Percentiles rank a stretch among this genome's conserved stretches.
phyloP scores from a whole-genome alignment of 2,888 invertebrate species.

The Cantharis rufa region DNA sequence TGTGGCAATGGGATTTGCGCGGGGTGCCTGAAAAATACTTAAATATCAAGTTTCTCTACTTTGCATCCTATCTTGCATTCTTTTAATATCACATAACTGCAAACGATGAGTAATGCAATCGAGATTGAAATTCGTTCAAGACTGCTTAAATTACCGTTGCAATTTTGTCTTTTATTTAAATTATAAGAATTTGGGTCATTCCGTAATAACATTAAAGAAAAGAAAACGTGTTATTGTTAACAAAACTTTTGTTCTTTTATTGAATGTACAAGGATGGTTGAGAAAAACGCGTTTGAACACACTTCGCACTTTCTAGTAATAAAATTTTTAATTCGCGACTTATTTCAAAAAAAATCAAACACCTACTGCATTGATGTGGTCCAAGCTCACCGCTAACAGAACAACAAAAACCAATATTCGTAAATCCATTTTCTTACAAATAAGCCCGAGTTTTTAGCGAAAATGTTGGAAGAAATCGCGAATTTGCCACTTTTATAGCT shows the following conservation, averaged over 20 bases:
- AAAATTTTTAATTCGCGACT: not conserved
- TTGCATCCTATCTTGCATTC: not conserved
- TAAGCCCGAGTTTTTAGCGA: not conserved
- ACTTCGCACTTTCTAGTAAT: too few relatives aligned
- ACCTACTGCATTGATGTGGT: constrained; percentile 5
- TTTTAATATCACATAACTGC: constrained; percentile 3
- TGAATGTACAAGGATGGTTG: too few relatives aligned
- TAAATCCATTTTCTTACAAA: not conserved
- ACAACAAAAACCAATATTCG: constrained; percentile 19
- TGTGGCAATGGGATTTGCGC: not conserved
- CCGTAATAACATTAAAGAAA: too few relatives aligned
- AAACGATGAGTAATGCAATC: constrained; percentile 14
- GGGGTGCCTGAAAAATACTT: constrained; percentile 12
- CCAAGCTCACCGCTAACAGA: constrained; percentile 1
- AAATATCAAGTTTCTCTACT: not conserved
- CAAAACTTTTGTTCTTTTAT: too few relatives aligned
- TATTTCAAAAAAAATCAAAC: not conserved
- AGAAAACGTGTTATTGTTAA: too few relatives aligned
- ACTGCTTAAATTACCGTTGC: not conserved
- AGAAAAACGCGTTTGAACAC: not conserved
- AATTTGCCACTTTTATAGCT: constrained; percentile 8
- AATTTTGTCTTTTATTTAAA: constrained; percentile 5
- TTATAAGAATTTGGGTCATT: not conserved
- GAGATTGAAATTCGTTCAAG: not conserved
- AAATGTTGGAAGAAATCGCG: not conserved